Base-by-base conservation (phyloP, 1,140 invertebrate species). In the Cyphomyrmex costatus region DNA sequence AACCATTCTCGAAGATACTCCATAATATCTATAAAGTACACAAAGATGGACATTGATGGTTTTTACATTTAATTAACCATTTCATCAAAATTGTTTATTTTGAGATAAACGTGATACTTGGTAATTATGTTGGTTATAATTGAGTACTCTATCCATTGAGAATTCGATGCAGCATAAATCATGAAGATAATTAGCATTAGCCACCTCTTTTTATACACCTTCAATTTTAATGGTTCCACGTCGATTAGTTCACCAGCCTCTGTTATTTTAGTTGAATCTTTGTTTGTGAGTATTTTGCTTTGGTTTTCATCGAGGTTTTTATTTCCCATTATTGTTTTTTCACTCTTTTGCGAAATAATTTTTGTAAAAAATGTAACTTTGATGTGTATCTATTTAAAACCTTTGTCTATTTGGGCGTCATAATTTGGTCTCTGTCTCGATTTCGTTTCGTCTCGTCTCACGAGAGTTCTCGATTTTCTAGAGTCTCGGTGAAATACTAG, bases 121-220 rank as follows among this genome's bases (percentile, higher is more conserved):
- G 91, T 87, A 4, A 96, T 88, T 68, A 96, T 95, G 77, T 96
- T 96, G 21, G 94, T 93, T 58, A 96, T 95, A 78, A 96, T 96
- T 10, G 95, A 94, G 86, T 96, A 96, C 85, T 96, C 95, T 42
- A 96, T 94, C 95, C 96, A 96, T 76, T 96, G 96, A 93, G 94
- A 96, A 89, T 96, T 97, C 5, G 90, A 42, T 5, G 88, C 89
- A 1, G 91, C 96, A 88, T 96, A 97, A 7, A 96, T 65, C 7
- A 95, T 95, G 88, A 96, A 97, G 2, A 97, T 89, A 0, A 86
- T 36, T 3, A 97, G 89, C 76, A 97, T 96, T 1, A 97, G 30
- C 96, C 96, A 97, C 90, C 97, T 92, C 65, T 86, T 94, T 46
- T 92, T 93, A 65, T 93, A 95, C 24, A 93, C 82, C 82, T 94